Percentiles rank a stretch among this genome's conserved stretches.
Conservation (phyloP, 2,888 invertebrate species). For the Amblyjoppa fuscipennis region DNA sequence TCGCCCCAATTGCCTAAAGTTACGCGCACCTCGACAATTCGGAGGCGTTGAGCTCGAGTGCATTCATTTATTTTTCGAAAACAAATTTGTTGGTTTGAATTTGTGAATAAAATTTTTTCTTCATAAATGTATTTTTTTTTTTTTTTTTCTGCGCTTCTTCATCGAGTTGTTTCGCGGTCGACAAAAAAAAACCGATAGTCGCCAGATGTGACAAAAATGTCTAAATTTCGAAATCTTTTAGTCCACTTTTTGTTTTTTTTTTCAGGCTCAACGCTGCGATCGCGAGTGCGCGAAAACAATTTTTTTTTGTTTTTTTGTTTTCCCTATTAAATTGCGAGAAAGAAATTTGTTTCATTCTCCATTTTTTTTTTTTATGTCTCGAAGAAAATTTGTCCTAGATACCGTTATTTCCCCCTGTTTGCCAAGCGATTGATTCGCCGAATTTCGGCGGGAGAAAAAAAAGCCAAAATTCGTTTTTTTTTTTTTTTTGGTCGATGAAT, state of each 20-base stretch:
- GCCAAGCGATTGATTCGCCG: background rate
- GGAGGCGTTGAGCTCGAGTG: conserved; percentile 8
- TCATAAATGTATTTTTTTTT: background rate
- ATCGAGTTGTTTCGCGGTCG: conserved; percentile 12
- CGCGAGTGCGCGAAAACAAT: conserved; percentile 53
- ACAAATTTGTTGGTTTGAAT: background rate
- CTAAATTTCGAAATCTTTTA: background rate
- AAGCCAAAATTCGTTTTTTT: conserved; percentile 15
- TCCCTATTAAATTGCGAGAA: conserved; percentile 53
- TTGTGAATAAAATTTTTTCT: background rate
- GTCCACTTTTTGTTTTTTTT: background rate
- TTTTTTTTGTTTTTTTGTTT: background rate
- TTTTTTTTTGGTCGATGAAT: conserved; percentile 12
- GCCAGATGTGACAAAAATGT: conserved; percentile 3
- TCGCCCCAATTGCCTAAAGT: conserved; percentile 54
- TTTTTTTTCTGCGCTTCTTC: background rate
- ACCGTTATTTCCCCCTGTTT: conserved; percentile 39
- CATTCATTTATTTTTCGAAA: background rate
- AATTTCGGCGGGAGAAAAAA: conserved; percentile 1
- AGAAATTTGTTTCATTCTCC: conserved; percentile 13
- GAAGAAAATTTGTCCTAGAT: conserved; percentile 58
- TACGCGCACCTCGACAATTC: conserved; percentile 31
- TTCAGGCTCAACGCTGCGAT: conserved; percentile 39
- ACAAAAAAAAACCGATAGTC: background rate
- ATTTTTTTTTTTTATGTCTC: conserved; percentile 13